Conservation (phyloP, 1,140 invertebrate genomes). For the Cecropterus lyciades region DNA sequence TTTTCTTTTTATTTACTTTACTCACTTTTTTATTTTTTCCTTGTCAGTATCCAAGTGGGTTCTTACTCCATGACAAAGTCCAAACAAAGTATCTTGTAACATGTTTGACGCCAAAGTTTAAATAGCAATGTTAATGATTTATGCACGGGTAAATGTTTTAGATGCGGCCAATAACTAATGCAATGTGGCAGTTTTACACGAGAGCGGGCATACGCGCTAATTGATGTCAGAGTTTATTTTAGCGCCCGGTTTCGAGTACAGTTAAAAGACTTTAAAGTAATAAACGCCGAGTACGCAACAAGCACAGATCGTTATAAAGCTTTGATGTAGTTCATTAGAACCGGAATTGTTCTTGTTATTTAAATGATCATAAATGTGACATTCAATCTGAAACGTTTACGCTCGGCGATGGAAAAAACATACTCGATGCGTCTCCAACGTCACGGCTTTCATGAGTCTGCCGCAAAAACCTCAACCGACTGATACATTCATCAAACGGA, state of each 20-base stretch:
- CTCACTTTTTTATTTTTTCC: too few species aligned
- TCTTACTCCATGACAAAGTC: neutral
- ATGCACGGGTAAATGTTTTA: slow-evolving; percentile 11
- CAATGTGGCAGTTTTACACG: slow-evolving; percentile 45
- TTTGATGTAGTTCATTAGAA: slow-evolving; percentile 40
- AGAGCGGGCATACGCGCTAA: slow-evolving; percentile 49
- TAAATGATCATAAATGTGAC: slow-evolving; percentile 15
- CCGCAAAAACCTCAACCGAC: slow-evolving; percentile 61
- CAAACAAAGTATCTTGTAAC: neutral
- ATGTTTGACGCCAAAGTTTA: neutral
- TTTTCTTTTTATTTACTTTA: too few species aligned
- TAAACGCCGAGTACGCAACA: slow-evolving; percentile 44
- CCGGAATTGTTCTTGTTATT: slow-evolving; percentile 19
- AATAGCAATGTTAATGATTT: neutral
- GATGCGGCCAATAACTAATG: slow-evolving; percentile 40
- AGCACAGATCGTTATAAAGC: slow-evolving; percentile 44
- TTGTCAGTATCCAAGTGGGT: too few species aligned
- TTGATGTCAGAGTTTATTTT: slow-evolving; percentile 64
- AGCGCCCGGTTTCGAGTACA: slow-evolving; percentile 43
- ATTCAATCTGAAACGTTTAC: slow-evolving; percentile 25
- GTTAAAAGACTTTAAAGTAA: slow-evolving; percentile 51
- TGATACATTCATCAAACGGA: slow-evolving; percentile 72
- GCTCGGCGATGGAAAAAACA: slow-evolving; percentile 45
- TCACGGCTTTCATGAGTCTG: slow-evolving; percentile 53
- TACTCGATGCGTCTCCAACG: slow-evolving; percentile 38